Evolutionary conservation across 1,140 invertebrate genomes (phyloP), one percentile per base, ranked within the genome.

Genomic region (Cephus cinctus): DNA sequence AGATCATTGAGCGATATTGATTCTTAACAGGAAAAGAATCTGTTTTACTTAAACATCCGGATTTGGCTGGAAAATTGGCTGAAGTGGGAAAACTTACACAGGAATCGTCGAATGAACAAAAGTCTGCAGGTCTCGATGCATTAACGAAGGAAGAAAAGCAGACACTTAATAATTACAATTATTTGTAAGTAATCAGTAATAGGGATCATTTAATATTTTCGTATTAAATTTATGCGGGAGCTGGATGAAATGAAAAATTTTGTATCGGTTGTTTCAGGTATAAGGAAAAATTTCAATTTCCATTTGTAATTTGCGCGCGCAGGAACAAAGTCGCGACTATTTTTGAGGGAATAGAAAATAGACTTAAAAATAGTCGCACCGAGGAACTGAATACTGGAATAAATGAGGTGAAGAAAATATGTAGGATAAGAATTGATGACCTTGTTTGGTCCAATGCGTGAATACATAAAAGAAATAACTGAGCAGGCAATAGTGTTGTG

Each of bases 321-420:
- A 77, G 83, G 74, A 86, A 86, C 56, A 84, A 84, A 63, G 76
- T 83, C 15, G 65, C 76, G 21, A 76, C 79, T 2, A 85, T 88
- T 50, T 68, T 86, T 19, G 61, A 75, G 22, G 80, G 79, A 25
- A 65, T 87, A 8, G 67, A 79, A 51, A 52, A 50, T 1, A 68
- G 86, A 53, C 72, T 84, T 35, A 57, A 79, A 25, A 86, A 86
- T 59, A 63, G 71, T 3, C 57, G 47, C 23, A 73, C 81, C 20
- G 50, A 68, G 30, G 86, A 88, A 74, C 67, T 85, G 0, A 54
- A 63, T 5, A 81, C 63, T 44, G 83, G 80, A 20, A 80, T 86
- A 5, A 76, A 80, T 41, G 84, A 87, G 76, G 84, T 88, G 0
- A 86, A 86, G 62, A 86, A 86, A 69, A 87, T 88, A 46, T 80